Conservation (phyloP, 53 echinoderm and acorn worm genomes). For the Glandiceps talaboti region DNA sequence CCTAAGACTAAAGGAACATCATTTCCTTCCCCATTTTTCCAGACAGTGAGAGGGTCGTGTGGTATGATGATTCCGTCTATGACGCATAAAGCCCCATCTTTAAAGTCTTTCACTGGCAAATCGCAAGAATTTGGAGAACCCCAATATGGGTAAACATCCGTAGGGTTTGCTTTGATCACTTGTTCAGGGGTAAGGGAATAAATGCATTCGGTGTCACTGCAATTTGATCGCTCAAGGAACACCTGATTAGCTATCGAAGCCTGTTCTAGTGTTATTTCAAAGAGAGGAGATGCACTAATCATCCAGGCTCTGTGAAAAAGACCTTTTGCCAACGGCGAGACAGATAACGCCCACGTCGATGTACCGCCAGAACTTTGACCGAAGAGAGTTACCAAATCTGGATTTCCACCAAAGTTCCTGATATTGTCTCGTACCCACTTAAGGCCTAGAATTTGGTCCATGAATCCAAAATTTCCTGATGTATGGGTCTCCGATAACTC, state of each 20-base stretch:
- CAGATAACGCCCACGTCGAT: background rate
- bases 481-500: background rate
- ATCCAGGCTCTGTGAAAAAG: background rate
- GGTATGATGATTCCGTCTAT: background rate
- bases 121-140: background rate
- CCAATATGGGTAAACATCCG: background rate
- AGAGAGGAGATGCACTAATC: background rate
- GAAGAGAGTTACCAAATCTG: background rate
- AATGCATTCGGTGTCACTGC: background rate
- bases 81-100: background rate
- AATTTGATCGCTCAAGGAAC: background rate
- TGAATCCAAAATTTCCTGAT: background rate
- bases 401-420: background rate
- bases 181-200: background rate
- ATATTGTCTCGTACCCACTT: background rate
- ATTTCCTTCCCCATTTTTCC: background rate
- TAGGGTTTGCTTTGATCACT: background rate
- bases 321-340: background rate
- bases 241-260: background rate
- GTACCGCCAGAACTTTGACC: background rate
- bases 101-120: background rate
- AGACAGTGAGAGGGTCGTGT: background rate
- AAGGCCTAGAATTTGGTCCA: background rate
- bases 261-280: background rate
- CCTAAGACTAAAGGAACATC: background rate